Evolutionary conservation across 2,797 vertebrate species (phyloP).

Genomic region (Rhyacichthys aspro): DNA sequence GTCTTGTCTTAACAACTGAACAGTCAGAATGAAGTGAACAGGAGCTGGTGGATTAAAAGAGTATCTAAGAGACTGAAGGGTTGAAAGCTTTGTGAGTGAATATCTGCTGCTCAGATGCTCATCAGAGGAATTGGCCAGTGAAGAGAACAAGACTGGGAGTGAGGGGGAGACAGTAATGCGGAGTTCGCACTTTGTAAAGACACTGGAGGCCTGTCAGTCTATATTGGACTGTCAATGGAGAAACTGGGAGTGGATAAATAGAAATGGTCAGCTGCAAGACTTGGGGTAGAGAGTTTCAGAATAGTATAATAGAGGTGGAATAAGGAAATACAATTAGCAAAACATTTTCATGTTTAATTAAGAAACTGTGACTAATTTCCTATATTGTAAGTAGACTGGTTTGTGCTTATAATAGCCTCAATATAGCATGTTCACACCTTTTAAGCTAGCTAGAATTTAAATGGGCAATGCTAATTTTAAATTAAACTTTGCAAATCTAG

Average conservation of each 20-base stretch:
- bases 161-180: background rate
- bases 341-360: too few species aligned
- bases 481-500: too few species aligned
- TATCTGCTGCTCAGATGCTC: background rate
- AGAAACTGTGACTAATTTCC: too few species aligned
- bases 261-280: background rate
- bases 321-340: too few species aligned
- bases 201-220: constrained; percentile 19
- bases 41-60: constrained; percentile 1
- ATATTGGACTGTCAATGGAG: constrained; percentile 5
- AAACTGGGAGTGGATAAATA: background rate
- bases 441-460: too few species aligned
- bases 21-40: background rate
- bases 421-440: too few species aligned
- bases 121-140: constrained; percentile 4
- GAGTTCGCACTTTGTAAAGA: background rate
- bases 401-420: too few species aligned
- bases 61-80: background rate
- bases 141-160: background rate
- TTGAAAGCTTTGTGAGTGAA: constrained; percentile 3
- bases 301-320: background rate
- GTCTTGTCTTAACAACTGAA: constrained; percentile 1
- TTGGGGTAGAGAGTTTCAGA: background rate
- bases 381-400: too few species aligned
- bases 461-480: too few species aligned